Base-by-base conservation (phyloP, 30 jellyfish, hydroid and myxozoan genomes). In the Mastigias papua region DNA sequence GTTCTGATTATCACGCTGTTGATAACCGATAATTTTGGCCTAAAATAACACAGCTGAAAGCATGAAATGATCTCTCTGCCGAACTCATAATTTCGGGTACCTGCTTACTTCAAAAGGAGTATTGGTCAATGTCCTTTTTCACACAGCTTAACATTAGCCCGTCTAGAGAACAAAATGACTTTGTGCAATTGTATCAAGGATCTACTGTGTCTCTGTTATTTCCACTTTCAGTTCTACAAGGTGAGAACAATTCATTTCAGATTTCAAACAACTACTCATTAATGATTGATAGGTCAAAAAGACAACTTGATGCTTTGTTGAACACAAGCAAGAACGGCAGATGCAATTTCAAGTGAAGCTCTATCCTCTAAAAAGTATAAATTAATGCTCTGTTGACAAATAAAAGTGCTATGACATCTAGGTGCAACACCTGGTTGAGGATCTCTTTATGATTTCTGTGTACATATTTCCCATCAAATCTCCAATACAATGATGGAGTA, bases 51-150 rank as follows among this genome's bases (percentile, higher is more conserved):
- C 65, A 31, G 62, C 65, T 48, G 57, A 33, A 76, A 80, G 71
- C 75, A 5, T 70, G 80, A 69, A 83, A 32, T 83, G 92, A 83
- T 83, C 92, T 83, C 92, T 83, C 72, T 83, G 91, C 92, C 75
- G 92, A 83, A 71, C 65, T 70, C 80, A 69, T 34, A 28, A 19
- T 72, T 31, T 23, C 86, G 29, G 92, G 92, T 83, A 83, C 92
- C 92, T 83, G 92, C 89, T 62, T 64, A 37, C 19, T 42, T 54
- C 58, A 34, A 35, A 58, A 48, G 64, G 54, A 57, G 34, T 20
- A 62, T 80, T 33, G 50, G 21, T n/a, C 74, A 20, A 19, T 63
- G n/a, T 21, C 46, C 74, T 63, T 27, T 63, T 27, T 11, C 6
- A 63, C 8, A 57, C 23, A 22, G 2, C 21, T 63, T 63, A 25